Conservation (phyloP, 1,140 invertebrate species). For the Lepidurus packardi region DNA sequence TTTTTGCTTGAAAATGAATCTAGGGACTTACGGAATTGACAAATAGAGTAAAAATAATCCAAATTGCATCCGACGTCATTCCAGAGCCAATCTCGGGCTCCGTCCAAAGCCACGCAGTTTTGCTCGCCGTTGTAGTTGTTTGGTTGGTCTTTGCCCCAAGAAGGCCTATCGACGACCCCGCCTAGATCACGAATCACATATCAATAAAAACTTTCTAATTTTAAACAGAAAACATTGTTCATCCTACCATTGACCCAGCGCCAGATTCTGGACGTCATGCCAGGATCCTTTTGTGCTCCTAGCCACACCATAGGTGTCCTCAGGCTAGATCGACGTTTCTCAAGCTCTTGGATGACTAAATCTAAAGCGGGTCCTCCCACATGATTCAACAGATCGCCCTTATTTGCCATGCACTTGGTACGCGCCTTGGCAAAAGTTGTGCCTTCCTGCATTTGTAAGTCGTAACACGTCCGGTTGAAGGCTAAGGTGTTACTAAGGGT, state of each 20-base stretch:
- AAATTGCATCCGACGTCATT: constrained; percentile 91
- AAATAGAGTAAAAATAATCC: constrained; percentile 87
- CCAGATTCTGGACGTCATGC: constrained; percentile 74
- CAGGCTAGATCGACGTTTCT: constrained; percentile 34
- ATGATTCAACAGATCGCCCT: constrained; percentile 40
- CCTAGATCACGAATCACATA: constrained; percentile 49
- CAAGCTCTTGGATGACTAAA: constrained; percentile 41
- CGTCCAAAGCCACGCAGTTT: constrained; percentile 86
- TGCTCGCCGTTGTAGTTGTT: constrained; percentile 94
- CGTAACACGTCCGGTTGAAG: constrained; percentile 80
- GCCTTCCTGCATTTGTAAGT: constrained; percentile 53
- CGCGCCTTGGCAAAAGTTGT: constrained; percentile 41
- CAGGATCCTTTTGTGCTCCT: constrained; percentile 78
- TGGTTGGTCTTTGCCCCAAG: constrained; percentile 88
- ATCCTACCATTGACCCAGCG: constrained; percentile 79
- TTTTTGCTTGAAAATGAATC: no score
- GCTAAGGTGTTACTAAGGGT: constrained; percentile 50
- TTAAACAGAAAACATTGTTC: constrained; percentile 16
- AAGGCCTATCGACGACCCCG: constrained; percentile 65
- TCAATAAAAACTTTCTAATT: constrained; percentile 32
- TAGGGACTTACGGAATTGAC: constrained; percentile 56
- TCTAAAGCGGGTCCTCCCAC: constrained; percentile 37
- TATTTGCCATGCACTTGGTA: constrained; percentile 39
- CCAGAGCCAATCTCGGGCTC: constrained; percentile 81
- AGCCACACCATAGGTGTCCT: constrained; percentile 80